Conservation (phyloP, 2,797 vertebrate species). For the Lacerta viridis region DNA sequence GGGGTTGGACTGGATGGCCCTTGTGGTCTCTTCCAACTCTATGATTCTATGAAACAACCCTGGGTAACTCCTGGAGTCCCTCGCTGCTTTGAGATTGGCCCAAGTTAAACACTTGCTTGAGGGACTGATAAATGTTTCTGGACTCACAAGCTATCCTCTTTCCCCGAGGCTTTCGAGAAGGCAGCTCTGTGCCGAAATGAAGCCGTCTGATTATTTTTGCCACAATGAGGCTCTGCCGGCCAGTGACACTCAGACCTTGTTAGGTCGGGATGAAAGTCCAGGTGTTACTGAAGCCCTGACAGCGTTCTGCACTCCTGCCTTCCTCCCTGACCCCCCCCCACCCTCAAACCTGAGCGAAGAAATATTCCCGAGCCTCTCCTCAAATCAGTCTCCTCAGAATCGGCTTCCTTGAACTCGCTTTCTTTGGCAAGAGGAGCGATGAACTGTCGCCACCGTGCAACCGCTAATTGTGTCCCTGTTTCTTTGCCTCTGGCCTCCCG, state of each 20-base stretch:
- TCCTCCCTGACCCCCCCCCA: background rate
- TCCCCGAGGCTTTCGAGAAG: fast-evolving
- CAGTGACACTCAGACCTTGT: background rate
- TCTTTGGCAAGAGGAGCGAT: fast-evolving
- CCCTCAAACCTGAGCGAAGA: background rate
- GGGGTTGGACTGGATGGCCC: too few species aligned
- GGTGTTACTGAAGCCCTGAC: background rate
- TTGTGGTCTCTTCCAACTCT: too few species aligned
- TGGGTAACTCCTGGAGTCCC: too few species aligned
- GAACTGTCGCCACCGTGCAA: slow-evolving; percentile 23
- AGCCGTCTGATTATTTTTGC: fast-evolving
- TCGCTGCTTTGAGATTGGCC: too few species aligned
- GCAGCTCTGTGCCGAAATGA: fast-evolving
- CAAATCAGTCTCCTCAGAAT: slow-evolving; percentile 22
- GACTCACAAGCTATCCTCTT: background rate
- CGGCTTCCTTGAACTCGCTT: background rate
- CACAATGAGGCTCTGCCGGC: background rate
- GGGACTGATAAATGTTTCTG: background rate
- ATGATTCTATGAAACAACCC: too few species aligned
- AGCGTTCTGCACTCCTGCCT: fast-evolving
- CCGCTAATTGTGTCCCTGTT: slow-evolving; percentile 15
- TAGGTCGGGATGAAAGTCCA: background rate
- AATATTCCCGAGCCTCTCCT: slow-evolving; percentile 14
- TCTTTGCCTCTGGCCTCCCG: slow-evolving; percentile 39
- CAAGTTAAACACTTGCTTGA: background rate